Percentiles rank a stretch among this genome's conserved stretches.
Evolutionary conservation across 2,797 vertebrate genomes (phyloP).

Genomic region (Phoxinus dragarum): DNA sequence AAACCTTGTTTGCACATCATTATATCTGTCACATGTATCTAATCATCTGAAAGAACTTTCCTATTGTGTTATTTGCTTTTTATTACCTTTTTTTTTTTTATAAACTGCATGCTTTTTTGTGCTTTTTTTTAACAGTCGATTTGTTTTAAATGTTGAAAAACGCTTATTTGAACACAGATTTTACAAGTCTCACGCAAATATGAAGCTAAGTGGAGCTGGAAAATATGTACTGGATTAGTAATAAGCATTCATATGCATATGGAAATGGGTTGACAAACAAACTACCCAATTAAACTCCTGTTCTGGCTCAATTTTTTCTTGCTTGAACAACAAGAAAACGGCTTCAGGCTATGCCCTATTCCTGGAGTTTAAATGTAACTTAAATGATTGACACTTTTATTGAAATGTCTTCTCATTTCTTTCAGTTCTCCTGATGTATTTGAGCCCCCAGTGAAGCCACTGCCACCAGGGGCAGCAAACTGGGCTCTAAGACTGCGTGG

Average conservation of each 20-base stretch:
- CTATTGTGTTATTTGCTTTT: not conserved
- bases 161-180: not conserved
- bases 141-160: not conserved
- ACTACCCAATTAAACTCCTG: not conserved
- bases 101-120: not conserved
- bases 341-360: not conserved
- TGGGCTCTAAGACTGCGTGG: conserved; percentile 81
- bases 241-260: not conserved
- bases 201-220: not conserved
- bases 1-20: not conserved
- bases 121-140: not conserved
- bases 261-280: not conserved
- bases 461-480: conserved; percentile 76
- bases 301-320: not conserved
- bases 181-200: not conserved
- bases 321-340: not conserved
- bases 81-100: not conserved
- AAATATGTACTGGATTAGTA: not conserved
- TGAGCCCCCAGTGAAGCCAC: conserved; percentile 73
- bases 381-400: not conserved
- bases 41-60: not conserved
- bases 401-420: not conserved
- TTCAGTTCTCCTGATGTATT: conserved; percentile 67
- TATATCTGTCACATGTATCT: not conserved
- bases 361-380: not conserved